A percentile compares a stretch with the other conserved stretches of the same genome.
Evolutionary conservation across 2,888 invertebrate genomes (phyloP).

Genomic region (Willowsia nigromaculata): DNA sequence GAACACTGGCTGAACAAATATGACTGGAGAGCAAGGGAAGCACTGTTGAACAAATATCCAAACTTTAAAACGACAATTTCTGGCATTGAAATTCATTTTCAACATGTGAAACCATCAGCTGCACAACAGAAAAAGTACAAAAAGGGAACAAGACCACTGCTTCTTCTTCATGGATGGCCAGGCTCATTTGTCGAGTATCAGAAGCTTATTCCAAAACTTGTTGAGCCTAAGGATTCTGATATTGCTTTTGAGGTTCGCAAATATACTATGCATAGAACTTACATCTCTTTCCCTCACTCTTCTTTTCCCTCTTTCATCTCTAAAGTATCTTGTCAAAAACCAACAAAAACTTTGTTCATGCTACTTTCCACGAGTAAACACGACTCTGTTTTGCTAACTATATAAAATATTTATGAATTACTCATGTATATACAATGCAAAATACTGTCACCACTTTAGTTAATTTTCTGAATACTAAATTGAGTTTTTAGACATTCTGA

Average conservation of each 20-base stretch:
- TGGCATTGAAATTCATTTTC: conserved; percentile 88
- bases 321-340: conserved; percentile 68
- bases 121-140: conserved; percentile 66
- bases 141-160: conserved; percentile 71
- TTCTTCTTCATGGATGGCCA: conserved; percentile 78
- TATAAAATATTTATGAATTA: too few relatives aligned
- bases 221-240: conserved; percentile 83
- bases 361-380: background rate
- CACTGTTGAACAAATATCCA: conserved; percentile 86
- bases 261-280: background rate
- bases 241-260: conserved; percentile 81
- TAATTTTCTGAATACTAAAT: background rate
- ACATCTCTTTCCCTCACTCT: background rate
- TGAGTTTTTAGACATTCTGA: too few relatives aligned
- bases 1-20: conserved; percentile 90
- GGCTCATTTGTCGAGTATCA: conserved; percentile 77
- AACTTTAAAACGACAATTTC: conserved; percentile 90
- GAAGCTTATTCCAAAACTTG: conserved; percentile 80
- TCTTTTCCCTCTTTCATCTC: background rate
- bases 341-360: conserved; percentile 70
- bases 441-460: too few relatives aligned
- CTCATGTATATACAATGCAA: too few relatives aligned
- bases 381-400: too few relatives aligned
- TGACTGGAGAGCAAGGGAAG: conserved; percentile 86
- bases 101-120: conserved; percentile 84